Base-by-base conservation (phyloP, 2,888 invertebrate species). In the Polietes domitor region DNA sequence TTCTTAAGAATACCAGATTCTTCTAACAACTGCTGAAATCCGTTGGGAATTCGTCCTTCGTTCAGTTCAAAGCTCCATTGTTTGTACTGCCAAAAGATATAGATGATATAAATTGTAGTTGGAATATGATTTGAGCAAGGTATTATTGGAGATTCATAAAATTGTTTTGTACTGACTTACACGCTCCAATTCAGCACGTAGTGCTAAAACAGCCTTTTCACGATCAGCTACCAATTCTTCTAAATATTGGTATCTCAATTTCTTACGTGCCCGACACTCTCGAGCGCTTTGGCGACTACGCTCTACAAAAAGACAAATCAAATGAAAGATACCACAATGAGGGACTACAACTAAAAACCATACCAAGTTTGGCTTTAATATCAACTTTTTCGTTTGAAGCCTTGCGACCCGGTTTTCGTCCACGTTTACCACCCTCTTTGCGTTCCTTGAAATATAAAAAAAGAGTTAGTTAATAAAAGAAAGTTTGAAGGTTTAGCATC, bases 201-300 rank as follows among this genome's bases (percentile, higher is more conserved):
- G 93, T 12, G 96, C 94, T 87, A 98, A 93, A 19, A 99, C 98
- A 10, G 98, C 97, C 88, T 97, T 96, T 91, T 99, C 99, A 86
- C 98, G 93, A 92, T 98, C 98, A 0, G 97, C 94, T 3, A 99
- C 98, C 87, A 99, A 93, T 93, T 99, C 98, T 92, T 99, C 98
- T 86, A 99, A 93, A 91, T 99, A 99, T 92, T 99, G 98, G 92
- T 99, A 99, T 74, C 99, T 95, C 85, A 99, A 94, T 92, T 99
- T 99, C 93, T 99, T 99, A 74, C 99, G 94, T 65, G 98, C 98
- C 87, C 99, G 95, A 92, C 99, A 99, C 94, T 99, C 99, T 89
- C 98, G 94, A 87, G 99, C 99, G 93, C 98, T 98, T 93, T 99
- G 98, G 88, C 99, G 94, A 92, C 98, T 98, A 85, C 98, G 95